Evolutionary conservation across 2,888 invertebrate species (phyloP), one percentile per base, ranked within the genome.

Genomic region (Harpalus rufipes): DNA sequence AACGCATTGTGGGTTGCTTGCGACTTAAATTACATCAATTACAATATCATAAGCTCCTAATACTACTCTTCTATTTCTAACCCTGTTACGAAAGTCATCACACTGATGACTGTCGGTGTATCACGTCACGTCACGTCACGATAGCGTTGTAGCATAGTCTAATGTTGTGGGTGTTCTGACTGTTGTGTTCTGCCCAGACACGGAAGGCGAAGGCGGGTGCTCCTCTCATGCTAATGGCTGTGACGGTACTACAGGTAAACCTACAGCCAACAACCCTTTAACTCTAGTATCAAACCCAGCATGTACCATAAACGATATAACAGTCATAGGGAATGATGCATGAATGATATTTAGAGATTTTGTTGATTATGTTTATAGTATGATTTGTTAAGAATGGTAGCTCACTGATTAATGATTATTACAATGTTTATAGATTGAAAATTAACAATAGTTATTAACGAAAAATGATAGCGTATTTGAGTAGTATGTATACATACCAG

Each of bases 221-320:
- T 95, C 96, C 92, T 97, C 97, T 91, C 97, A 97, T 93, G 95
- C 96, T 92, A 97, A 97, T 92, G 96, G 97, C 93, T 97, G 97
- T 94, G 97, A 97, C 93, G 96, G 96, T 93, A 96, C 96, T 93
- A 96, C 97, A 96, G 96, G 94, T 95, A 94, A 85, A 84, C 72
- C 39, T 41, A 58, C 82, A 82, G 82, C 72, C 82, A 14, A 18
- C 32, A 65, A 65, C 44, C 65, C 79, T 32, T 32, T 32, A 32
- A 32, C 3, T 5, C 32, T 32, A 32, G 32, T 32, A 32, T 32
- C 32, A 32, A 32, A 39, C 21, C 59, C 32, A 8, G 44, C 44
- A 51, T 51, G 44, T 32, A 32, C 32, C 32, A 21, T 21, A 32
- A 32, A 32, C 32, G 32, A 32, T 32, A 32, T 32, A 32, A 32